Base-by-base conservation (phyloP, 2,888 invertebrate species). In the Cyrtodaria siliqua region DNA sequence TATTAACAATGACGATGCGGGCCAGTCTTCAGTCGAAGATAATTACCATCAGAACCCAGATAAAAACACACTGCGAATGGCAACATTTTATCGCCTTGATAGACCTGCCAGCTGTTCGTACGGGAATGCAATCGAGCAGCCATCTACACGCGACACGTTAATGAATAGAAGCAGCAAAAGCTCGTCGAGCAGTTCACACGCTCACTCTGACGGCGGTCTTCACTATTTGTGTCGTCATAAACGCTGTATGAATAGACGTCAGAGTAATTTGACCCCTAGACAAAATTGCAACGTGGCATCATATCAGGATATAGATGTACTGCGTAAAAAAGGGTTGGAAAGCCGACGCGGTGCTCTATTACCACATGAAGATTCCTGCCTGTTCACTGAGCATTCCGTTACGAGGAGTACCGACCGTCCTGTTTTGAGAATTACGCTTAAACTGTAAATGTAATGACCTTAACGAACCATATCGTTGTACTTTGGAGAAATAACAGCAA, bases 171-270 rank as follows among this genome's bases (percentile, higher is more conserved):
- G 81, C 9, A 82, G 77, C 24, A 57, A 75, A 20, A 72, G 74
- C 18, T 68, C 71, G 14, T 74, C 81, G 2, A 74, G 77, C 18
- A 85, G 80, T 49, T 78, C 82, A 24, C 86, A 86, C 68, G 84
- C 86, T 38, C 86, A 86, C 64, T 86, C 86, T n/a, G 86, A 86
- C 42, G 86, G 86, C 4, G 79, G 83, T 26, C 71, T 86, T 2
- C 86, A 86, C 57, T 83, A 79, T 49, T 47, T 85, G 14, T 86
- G 86, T 79, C 83, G 84, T 56, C 83, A 85, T 61, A 86, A 86
- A 74, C 72, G 80, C 27, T 86, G 83, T 53, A 69, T 74, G 4
- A 81, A 82, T 56, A 60, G 79, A 42, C 66, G 79, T 9, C 79
- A 85, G 23, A 70, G 79, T 60, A 62, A 70, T 38, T 60, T 78